Conservation (phyloP, 2,113 vertebrate genomes). For the Rostratula benghalensis region DNA sequence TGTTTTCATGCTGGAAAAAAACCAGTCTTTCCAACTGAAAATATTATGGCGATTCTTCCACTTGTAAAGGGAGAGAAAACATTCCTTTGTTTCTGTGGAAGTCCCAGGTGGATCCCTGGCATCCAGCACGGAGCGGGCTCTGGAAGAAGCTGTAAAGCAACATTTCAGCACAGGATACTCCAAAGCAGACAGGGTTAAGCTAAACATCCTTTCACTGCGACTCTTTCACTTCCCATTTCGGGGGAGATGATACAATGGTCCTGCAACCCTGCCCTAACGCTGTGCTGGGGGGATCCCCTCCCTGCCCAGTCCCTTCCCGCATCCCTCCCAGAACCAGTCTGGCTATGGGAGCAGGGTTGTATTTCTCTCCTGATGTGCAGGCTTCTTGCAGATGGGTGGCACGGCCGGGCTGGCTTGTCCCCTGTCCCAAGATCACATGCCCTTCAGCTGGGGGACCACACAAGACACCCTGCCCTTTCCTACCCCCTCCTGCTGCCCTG, state of each 20-base stretch:
- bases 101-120: not conserved
- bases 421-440: not conserved
- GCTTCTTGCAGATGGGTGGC: not conserved
- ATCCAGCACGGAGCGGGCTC: not conserved
- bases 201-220: slow-evolving; percentile 23
- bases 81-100: not conserved
- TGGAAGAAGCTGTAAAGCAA: not conserved
- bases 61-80: not conserved
- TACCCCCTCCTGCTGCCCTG: accelerated
- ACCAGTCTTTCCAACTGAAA: not conserved
- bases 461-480: not conserved
- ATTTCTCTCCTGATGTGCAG: not conserved
- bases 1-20: not conserved
- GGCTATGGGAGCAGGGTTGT: not conserved
- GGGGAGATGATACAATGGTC: not conserved
- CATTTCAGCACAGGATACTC: slow-evolving; percentile 34
- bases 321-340: not conserved
- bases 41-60: not conserved
- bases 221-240: slow-evolving; percentile 40
- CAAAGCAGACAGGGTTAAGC: slow-evolving; percentile 37
- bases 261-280: not conserved
- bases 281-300: not conserved
- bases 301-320: accelerated
- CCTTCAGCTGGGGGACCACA: accelerated
- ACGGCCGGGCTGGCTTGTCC: accelerated